phyloP scores from a whole-genome alignment of 2,113 vertebrate genomes.

The Patagioenas fasciata region DNA sequence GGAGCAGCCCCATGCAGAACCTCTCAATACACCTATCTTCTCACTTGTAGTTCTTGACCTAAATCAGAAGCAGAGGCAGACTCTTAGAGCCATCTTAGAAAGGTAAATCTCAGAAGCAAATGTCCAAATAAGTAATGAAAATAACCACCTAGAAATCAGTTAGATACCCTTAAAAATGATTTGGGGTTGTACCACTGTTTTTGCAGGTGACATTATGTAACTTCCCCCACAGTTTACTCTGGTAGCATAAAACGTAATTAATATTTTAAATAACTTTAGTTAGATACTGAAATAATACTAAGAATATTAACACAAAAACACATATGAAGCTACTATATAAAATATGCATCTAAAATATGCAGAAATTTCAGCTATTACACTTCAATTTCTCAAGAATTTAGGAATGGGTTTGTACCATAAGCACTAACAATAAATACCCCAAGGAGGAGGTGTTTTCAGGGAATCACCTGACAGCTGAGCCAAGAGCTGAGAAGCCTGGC shows the following conservation, averaged over 20 bases:
- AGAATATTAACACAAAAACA: neutral
- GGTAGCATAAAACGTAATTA: neutral
- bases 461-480: neutral
- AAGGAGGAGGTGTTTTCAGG: neutral
- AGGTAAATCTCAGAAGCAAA: neutral
- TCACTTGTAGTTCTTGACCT: neutral
- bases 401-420: neutral
- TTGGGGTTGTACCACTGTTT: neutral
- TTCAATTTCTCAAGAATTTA: neutral
- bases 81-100: neutral
- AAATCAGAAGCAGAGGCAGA: neutral
- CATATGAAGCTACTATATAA: neutral
- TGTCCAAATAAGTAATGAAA: neutral
- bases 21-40: neutral
- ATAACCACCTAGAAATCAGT: neutral
- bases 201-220: slow-evolving; percentile 14
- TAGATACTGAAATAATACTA: neutral
- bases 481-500: neutral
- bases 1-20: neutral
- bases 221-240: neutral
- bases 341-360: neutral
- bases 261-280: slow-evolving; percentile 15
- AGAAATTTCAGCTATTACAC: neutral
- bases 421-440: neutral
- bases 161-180: neutral